phyloP scores from a whole-genome alignment of 2,888 invertebrate species.

The Polia nebulosa region DNA sequence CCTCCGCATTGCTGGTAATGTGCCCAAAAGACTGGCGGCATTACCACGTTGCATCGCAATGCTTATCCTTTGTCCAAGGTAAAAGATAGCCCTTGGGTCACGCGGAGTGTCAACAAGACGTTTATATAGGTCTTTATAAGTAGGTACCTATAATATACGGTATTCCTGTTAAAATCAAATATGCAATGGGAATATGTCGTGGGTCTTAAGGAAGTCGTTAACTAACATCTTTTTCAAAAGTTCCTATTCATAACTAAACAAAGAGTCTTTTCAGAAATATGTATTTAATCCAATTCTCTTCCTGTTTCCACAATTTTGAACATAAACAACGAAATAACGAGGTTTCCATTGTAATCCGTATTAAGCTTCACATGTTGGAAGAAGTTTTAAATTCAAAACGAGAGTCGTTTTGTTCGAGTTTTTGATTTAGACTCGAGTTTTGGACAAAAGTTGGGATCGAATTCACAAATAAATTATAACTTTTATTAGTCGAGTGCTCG shows the following conservation, averaged over 20 bases:
- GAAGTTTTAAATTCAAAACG: slow-evolving; percentile 75
- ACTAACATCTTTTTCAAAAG: not conserved
- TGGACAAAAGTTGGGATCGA: slow-evolving; percentile 63
- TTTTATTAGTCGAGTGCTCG: slow-evolving; percentile 37
- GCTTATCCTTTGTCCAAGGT: too few relatives aligned
- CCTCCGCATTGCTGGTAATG: too few relatives aligned
- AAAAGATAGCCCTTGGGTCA: too few relatives aligned
- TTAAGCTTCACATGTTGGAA: slow-evolving; percentile 59
- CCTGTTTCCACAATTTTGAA: slow-evolving; percentile 17
- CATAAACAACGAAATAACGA: slow-evolving; percentile 43
- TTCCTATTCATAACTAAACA: not conserved
- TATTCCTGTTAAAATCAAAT: too few relatives aligned
- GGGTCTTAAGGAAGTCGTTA: too few relatives aligned
- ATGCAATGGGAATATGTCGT: too few relatives aligned
- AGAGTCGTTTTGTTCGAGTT: slow-evolving; percentile 72
- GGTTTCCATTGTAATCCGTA: slow-evolving; percentile 55
- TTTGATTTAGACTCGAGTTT: slow-evolving; percentile 66
- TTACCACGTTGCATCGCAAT: too few relatives aligned
- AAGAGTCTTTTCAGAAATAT: not conserved
- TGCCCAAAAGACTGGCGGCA: too few relatives aligned
- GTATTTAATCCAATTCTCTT: slow-evolving; percentile 4
- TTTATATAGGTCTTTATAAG: too few relatives aligned
- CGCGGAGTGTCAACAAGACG: too few relatives aligned
- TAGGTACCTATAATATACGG: too few relatives aligned
- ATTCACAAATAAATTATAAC: slow-evolving; percentile 69